Base-by-base conservation (phyloP, 1,140 invertebrate species). In the Heliconius melpomene region DNA sequence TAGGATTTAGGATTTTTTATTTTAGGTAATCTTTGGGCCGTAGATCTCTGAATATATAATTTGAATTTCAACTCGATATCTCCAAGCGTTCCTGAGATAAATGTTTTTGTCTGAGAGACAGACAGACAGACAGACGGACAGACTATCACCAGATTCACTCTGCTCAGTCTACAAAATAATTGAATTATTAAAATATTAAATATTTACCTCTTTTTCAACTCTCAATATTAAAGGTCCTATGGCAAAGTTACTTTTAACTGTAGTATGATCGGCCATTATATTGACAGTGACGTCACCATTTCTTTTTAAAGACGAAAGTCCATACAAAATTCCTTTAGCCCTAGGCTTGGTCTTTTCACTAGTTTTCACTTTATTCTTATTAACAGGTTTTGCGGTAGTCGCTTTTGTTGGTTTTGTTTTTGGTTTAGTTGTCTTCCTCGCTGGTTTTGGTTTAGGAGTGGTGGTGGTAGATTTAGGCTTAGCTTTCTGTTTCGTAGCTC, bases 201-300 rank as follows among this genome's bases (percentile, higher is more conserved):
- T 52, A 52, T 52, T 20, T 91, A 96, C 96, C 94, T 97, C 97
- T 94, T 97, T 97, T 87, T 98, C 97, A 0, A 98, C 97, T 89
- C 97, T 97, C 60, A 98, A 90, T 8, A 96, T 96, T 11, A 98
- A 87, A 0, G 97, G 97, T 70, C 97, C 97, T 46, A 98, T 91
- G 20, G 96, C 96, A 89, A 98, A 98, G 88, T 97, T 97, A 16
- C 96, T 97, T 87, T 97, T 97, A 23, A 98, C 97, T 40, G 97
- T 97, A 1, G 97, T 97, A 83, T 97, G 96, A 84, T 97, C 96
- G 79, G 96, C 95, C 96, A 97, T 96, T 89, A 97, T 96, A 87
- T 96, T 97, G 50, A 98, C 97, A 23, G 96, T 96, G 2, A 98
- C 97, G 85, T 98, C 97, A 54, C 97, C 97, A 73, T 96, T 96